Base-by-base conservation (phyloP, 2,888 invertebrate species). In the Pegoplata infirma region DNA sequence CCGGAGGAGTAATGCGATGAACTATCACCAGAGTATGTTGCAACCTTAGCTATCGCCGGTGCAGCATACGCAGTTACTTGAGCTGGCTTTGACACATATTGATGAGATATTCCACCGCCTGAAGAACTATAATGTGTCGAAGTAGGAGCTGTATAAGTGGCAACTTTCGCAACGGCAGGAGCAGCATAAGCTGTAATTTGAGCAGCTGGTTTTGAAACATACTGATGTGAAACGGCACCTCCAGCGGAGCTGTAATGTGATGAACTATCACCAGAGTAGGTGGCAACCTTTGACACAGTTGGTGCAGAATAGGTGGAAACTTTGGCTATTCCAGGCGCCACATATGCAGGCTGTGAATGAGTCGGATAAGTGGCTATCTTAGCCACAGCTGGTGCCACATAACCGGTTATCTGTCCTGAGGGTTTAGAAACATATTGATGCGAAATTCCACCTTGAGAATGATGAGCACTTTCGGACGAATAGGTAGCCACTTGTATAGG, bases 361-460 rank as follows among this genome's bases (percentile, higher is more conserved):
- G 82, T 63, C 0, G 74, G 69, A 58, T 86, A 84, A 1, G 82
- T 72, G 7, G 83, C 81, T n/a, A 67, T 28, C 28, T 76, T 76
- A 6, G 71, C 61, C 17, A 80, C 75, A 1, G 81, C 66, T 5
- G 83, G 83, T 5, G 66, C 55, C 7, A 61, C 75, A 53, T 80
- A 82, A n/a, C 55, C 69, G 3, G 66, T 64, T 10, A 82, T 63
- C 49, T 84, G 73, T 3, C 64, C 44, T 4, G 73, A 10, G 5
- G 82, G 84, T 5, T 84, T 82, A 5, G 85, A 84, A n/a, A 84
- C 80, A 72, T 85, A 85, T 16, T 86, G 84, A 44, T 85, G 83
- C 0, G 86, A 83, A 0, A 83, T 46, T 0, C 82, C 83, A 5
- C 81, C 84, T 53, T 67, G 72, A 47, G 53, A 68, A 53, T 6